Evolutionary conservation across 2,888 invertebrate species (phyloP), one percentile per base, ranked within the genome.

Genomic region (Macrosiphum euphorbiae): DNA sequence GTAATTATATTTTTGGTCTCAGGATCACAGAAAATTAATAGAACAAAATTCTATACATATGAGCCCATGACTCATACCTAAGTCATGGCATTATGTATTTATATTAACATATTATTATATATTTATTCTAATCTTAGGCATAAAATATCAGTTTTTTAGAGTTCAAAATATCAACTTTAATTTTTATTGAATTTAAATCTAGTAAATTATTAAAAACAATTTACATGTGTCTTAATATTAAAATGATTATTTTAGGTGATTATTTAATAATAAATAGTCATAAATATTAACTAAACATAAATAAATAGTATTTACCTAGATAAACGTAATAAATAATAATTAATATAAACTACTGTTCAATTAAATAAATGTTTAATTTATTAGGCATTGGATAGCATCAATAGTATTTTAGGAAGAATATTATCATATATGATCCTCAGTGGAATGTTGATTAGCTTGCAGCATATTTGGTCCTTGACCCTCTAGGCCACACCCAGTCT

Each of bases 381-480:
- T 13, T 87, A 88, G 11, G 52, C 24, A 44, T 67, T 55, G 7
- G 13, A 88, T 67, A 78, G 3, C 44, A 78, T 88, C 67, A 88
- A 78, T 50, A 88, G 24, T n/a, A n/a, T 84, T 93, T 93, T 90
- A 85, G 93, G 47, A 85, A 85, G 58, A 89, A 93, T 93, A 93
- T 89, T 84, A 92, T 90, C 47, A 85, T 93, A 90, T 58, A 50
- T 89, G 88, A 90, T 86, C 44, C 50, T 67, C 61, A 26, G 47
- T 87, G 94, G 90, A 94, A 94, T 94, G 90, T 90, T 94, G 86
- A 94, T 90, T 94, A 90, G 94, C 94, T 94, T 90, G 90, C 94
- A 94, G 90, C 90, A 90, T 94, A 94, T 94, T 94, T 94, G 90
- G 94, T 94, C 94, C 94, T 94, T 94, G 94, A 94, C 94, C 94